phyloP scores from a whole-genome alignment of 2,888 invertebrate species.

The Zaprionus obscuricornis region DNA sequence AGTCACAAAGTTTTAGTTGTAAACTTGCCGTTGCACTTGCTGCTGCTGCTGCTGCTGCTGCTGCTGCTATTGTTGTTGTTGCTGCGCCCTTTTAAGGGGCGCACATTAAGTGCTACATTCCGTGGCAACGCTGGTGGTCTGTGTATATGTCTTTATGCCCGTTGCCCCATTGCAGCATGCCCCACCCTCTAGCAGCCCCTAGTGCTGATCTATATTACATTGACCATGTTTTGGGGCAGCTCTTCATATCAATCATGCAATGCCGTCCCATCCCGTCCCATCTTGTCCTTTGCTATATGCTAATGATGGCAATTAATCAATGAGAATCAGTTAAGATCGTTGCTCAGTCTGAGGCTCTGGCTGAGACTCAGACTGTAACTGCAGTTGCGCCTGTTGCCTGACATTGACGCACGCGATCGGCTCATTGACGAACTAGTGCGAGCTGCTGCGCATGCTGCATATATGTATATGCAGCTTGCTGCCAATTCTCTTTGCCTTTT shows the following conservation, averaged over 20 bases:
- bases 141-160: neutral
- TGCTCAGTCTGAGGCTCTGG: slow-evolving; percentile 16
- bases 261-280: neutral
- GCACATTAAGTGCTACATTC: slow-evolving; percentile 59
- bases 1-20: too few relatives aligned
- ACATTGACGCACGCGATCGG: slow-evolving; percentile 58
- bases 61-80: slow-evolving; percentile 10
- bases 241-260: slow-evolving; percentile 65
- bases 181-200: slow-evolving; percentile 17
- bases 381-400: neutral
- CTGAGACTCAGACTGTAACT: too few relatives aligned
- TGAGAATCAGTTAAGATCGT: slow-evolving; percentile 68
- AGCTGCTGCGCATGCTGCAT: too few relatives aligned
- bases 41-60: slow-evolving; percentile 40
- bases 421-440: slow-evolving; percentile 65
- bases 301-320: slow-evolving; percentile 78
- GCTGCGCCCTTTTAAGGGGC: slow-evolving; percentile 47
- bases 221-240: slow-evolving; percentile 27
- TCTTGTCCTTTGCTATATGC: slow-evolving; percentile 66
- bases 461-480: too few relatives aligned
- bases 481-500: too few relatives aligned
- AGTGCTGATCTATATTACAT: neutral
- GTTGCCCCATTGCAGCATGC: too few relatives aligned
- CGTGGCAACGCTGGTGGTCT: slow-evolving; percentile 39
- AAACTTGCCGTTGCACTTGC: slow-evolving; percentile 47